These are phyloP conservation scores for Balaenoptera acutorostrata DNA, from an alignment of 2,113 vertebrate species.

Conservation along the genomic window DNA sequence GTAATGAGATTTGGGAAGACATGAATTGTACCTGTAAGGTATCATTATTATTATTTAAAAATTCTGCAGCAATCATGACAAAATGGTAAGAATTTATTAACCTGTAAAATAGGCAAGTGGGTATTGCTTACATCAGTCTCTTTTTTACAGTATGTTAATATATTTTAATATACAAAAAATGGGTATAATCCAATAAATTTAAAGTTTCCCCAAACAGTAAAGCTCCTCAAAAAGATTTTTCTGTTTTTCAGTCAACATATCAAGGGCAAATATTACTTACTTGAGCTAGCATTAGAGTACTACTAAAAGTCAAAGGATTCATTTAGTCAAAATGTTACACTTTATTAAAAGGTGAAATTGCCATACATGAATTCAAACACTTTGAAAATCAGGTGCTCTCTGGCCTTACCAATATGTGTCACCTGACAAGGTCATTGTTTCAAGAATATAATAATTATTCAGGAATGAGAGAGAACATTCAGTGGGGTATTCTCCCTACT, in stretches of 20 bases:
- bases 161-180: neutral
- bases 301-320: constrained; percentile 48
- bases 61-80: neutral
- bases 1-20: neutral
- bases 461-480: constrained; percentile 37
- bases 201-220: constrained; percentile 15
- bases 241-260: constrained; percentile 8
- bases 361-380: constrained; percentile 51
- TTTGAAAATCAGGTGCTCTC: constrained; percentile 55
- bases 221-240: constrained; percentile 18
- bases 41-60: constrained; percentile 4
- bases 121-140: neutral
- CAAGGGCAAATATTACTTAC: constrained; percentile 8
- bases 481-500: constrained; percentile 29
- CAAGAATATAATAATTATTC: constrained; percentile 46
- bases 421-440: constrained; percentile 65
- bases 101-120: neutral
- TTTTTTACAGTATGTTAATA: neutral
- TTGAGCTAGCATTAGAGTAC: neutral
- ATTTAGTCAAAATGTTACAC: constrained; percentile 42
- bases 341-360: constrained; percentile 57
- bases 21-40: neutral
- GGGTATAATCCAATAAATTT: neutral
- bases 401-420: constrained; percentile 37
- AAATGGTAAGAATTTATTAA: constrained; percentile 25